Base-by-base conservation (phyloP, 2,113 vertebrate genomes). In the Sisor rabdophorus region DNA sequence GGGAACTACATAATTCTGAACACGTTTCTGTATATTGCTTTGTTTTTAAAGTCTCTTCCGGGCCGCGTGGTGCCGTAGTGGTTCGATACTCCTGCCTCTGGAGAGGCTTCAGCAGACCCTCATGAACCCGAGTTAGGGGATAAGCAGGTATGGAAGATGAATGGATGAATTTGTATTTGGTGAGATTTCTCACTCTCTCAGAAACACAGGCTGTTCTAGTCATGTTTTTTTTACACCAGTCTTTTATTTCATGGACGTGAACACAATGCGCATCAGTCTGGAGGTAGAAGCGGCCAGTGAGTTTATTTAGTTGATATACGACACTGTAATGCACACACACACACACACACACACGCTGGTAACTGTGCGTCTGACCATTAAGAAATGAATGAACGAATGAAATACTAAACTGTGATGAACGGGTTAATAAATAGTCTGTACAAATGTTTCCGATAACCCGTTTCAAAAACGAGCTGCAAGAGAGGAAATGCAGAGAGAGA, bases 221-320 rank as follows among this genome's bases (percentile, higher is more conserved):
- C 40, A 19, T 53, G 26, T 53, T 20, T 71, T 68, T 19, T 26
- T 77, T 55, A 24, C 5, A 47, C 26, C 48, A 61, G 48, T 59
- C 53, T 19, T 30, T 73, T 63, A 55, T 82, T 56, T 50, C 52
- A 26, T 50, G 7, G 30, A n/a, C 32, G 36, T 58, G 17, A 79
- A 76, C 76, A 76, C 77, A 65, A 82, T 69, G 73, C 73, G 77
- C 61, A 82, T 73, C 58, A 61, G 54, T 69, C 20, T 77, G 81
- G 81, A 82, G 81, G 81, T 79, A 82, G 81, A 79, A 76, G 58
- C 68, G n/a, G 44, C 54, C 17, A 36, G 56, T 53, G 20, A 53
- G 53, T 20, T 52, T 53, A 56, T 30, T 16, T 3, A 28, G 19
- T 20, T 4, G 6, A 22, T 47, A 19, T 26, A 48, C 17, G 74